phyloP scores from a whole-genome alignment of 2,113 vertebrate genomes.

The Chrysochloris asiatica region DNA sequence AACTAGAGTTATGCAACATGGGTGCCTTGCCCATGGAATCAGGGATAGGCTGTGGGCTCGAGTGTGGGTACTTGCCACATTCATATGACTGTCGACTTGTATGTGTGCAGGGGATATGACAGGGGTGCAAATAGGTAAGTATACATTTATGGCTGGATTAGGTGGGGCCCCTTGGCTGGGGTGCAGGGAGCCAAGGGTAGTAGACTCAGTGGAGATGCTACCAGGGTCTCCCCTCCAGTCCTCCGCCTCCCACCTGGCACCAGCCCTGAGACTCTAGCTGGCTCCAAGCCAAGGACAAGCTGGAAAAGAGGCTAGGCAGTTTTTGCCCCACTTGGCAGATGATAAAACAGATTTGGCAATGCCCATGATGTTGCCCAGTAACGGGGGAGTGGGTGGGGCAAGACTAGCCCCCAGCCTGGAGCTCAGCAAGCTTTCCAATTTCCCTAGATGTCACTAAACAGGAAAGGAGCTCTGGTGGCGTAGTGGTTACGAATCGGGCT shows the following conservation, averaged over 20 bases:
- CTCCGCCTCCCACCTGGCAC: too few relatives aligned
- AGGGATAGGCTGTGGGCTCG: too few relatives aligned
- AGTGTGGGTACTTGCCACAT: background rate
- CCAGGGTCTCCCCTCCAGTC: too few relatives aligned
- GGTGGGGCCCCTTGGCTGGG: background rate
- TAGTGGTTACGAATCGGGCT: too few relatives aligned
- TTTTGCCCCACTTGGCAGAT: background rate
- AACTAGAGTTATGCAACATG: background rate
- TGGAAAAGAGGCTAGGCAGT: background rate
- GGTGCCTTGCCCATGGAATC: background rate
- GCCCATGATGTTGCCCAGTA: background rate
- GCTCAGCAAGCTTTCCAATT: background rate
- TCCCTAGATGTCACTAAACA: background rate
- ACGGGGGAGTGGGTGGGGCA: background rate
- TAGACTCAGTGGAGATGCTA: background rate
- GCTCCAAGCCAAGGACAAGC: background rate
- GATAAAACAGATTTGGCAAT: background rate
- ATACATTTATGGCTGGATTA: background rate
- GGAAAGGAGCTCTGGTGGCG: too few relatives aligned
- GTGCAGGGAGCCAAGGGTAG: background rate
- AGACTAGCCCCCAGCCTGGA: background rate
- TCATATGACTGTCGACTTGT: background rate
- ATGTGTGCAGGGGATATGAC: background rate
- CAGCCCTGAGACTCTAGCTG: background rate
- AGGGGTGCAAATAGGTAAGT: background rate